These are phyloP conservation scores for Propithecus perrieri DNA, from an alignment of 2,797 vertebrate genomes.

Conservation along the genomic window DNA sequence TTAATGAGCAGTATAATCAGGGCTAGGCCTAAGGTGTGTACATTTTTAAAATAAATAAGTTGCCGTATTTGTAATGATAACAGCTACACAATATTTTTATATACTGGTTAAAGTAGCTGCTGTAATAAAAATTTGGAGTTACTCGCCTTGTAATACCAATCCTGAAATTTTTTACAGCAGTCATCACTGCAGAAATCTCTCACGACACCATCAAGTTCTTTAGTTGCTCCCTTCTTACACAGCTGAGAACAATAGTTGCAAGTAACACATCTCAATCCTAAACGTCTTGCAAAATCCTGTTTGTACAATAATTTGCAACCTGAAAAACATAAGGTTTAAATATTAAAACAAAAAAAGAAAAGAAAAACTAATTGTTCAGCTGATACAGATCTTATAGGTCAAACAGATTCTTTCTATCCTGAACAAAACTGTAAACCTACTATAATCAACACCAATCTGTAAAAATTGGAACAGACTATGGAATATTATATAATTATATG, in stretches of 20 bases:
- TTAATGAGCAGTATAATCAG: constrained; percentile 70
- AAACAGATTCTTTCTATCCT: not conserved
- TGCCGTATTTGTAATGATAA: not conserved
- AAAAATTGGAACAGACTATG: not conserved
- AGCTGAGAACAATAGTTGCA: constrained; percentile 99
- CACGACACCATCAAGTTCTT: constrained; percentile 93
- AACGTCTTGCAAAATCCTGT: constrained; percentile 96
- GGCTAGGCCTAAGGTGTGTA: constrained; percentile 51
- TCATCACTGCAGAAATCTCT: constrained; percentile 97
- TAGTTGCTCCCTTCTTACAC: constrained; percentile 95
- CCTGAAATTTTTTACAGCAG: constrained; percentile 96
- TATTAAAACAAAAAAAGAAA: constrained; percentile 39
- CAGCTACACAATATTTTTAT: constrained; percentile 35
- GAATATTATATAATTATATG: not conserved
- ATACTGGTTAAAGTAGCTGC: constrained; percentile 29
- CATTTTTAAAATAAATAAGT: constrained; percentile 46
- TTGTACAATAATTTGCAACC: constrained; percentile 99
- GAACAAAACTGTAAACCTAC: constrained; percentile 9
- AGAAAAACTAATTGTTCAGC: not conserved
- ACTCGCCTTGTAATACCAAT: constrained; percentile 98
- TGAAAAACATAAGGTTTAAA: constrained; percentile 85
- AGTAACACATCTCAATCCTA: constrained; percentile 98
- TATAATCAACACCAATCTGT: not conserved
- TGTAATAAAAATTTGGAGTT: constrained; percentile 76
- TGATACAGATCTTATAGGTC: not conserved